Evolutionary conservation across 2,113 vertebrate species (phyloP).

Genomic region (Dasyornis broadbenti): DNA sequence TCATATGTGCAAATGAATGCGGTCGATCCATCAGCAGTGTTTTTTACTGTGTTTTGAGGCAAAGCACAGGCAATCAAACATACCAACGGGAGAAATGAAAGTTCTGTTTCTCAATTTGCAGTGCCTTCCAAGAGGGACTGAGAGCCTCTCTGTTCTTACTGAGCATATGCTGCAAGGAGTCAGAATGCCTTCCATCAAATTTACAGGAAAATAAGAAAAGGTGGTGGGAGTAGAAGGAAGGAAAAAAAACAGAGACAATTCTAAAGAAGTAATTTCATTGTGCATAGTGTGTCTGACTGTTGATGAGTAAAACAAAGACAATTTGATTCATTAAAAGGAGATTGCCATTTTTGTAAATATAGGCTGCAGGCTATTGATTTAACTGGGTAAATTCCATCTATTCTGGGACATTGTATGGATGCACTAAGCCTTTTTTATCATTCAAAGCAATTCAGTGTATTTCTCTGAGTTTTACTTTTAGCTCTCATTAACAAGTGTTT

Average conservation of each 20-base stretch:
- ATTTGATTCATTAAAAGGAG: constrained; percentile 11
- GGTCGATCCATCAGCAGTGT: background rate
- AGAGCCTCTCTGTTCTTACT: background rate
- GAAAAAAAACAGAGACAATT: background rate
- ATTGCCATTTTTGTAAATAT: constrained; percentile 4
- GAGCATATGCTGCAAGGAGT: background rate
- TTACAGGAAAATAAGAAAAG: background rate
- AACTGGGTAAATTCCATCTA: constrained; percentile 2
- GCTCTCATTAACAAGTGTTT: constrained; percentile 1
- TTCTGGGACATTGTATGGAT: background rate
- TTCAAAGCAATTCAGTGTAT: background rate
- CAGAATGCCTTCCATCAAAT: background rate
- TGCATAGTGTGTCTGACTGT: background rate
- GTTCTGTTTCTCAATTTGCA: background rate
- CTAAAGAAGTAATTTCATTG: background rate
- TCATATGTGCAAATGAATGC: background rate
- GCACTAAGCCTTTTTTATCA: background rate
- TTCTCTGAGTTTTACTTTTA: background rate
- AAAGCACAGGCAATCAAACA: background rate
- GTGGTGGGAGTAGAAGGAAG: background rate
- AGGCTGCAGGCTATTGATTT: constrained; percentile 28
- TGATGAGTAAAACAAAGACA: background rate
- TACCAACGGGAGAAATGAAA: background rate
- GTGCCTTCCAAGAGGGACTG: background rate
- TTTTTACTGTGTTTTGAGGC: background rate